phyloP scores from a whole-genome alignment of 2,113 vertebrate species.

The Montifringilla adamsi region DNA sequence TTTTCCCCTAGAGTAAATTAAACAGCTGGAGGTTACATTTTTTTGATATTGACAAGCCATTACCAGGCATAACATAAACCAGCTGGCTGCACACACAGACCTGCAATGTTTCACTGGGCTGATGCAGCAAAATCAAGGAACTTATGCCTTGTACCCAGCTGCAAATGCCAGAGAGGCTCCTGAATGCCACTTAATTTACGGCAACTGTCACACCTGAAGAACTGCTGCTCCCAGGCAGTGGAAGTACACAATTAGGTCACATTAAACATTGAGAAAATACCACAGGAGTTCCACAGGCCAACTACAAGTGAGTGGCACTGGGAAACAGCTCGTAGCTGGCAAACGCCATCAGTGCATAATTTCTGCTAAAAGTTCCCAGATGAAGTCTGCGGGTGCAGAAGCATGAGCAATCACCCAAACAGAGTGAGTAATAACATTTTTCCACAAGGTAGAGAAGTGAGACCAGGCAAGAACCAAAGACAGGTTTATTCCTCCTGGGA shows the following conservation, averaged over 20 bases:
- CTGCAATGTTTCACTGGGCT: not conserved
- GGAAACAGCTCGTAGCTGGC: not conserved
- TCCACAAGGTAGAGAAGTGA: not conserved
- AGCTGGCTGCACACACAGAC: not conserved
- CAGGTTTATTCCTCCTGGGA: not conserved
- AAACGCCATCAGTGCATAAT: not conserved
- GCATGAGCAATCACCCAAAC: not conserved
- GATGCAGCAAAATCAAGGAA: conserved; percentile 1
- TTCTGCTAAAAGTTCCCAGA: not conserved
- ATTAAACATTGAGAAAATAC: conserved; percentile 16
- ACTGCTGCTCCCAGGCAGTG: not conserved
- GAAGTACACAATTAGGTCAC: conserved; percentile 43
- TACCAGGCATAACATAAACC: not conserved
- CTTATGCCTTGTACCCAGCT: not conserved
- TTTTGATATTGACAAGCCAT: not conserved
- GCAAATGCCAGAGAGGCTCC: not conserved
- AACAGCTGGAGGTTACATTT: not conserved
- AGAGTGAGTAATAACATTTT: not conserved
- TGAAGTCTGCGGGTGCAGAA: not conserved
- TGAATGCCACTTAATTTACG: not conserved
- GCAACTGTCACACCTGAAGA: not conserved
- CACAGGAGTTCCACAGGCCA: not conserved
- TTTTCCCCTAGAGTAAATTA: not conserved
- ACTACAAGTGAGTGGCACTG: not conserved
- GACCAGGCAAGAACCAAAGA: not conserved